Base-by-base conservation (phyloP, 2,888 invertebrate genomes). In the Hybos culiciformis region DNA sequence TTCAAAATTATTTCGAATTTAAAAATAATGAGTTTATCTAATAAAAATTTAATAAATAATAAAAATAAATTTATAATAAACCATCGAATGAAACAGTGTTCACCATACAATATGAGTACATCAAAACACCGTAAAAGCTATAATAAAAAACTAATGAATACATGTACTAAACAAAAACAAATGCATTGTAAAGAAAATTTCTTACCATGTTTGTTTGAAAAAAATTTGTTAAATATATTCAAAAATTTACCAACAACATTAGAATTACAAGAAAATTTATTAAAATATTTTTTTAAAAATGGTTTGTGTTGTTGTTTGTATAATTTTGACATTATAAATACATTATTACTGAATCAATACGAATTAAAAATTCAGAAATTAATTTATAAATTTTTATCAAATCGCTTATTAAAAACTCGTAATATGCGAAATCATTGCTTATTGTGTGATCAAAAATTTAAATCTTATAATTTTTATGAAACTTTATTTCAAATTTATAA, bases 301-400 rank as follows among this genome's bases (percentile, higher is more conserved):
- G 58, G 59, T 14, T 52, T 62, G 21, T 67, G 66, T 36, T 67
- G 67, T 37, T 67, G 66, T 20, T 61, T 62, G 42, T 64, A 57
- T 39, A 60, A 56, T 17, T 45, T 55, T 4, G 37, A 48, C 3
- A 59, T 58, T 24, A 56, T 60, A 21, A 50, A 51, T 33, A 53
- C 52, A 3, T 56, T 62, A 15, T 48, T 65, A 8, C 49, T 50
- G 4, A 52, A 48, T 1, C 51, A 47, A 12, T 49, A 60, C 2
- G 39, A 53, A 2, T 44, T 45, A 8, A 52, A 55, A 17, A 57
- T 57, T 46, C 58, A 57, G 41, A 62, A 60, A 43, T 53, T 53
- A 18, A 54, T 58, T 23, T 63, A 62, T 37, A 60, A 59, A 42
- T 62, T 66, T 48, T 45, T 63, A 0, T 57, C 60, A 26, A 53